These are phyloP conservation scores for Bellardia pandia DNA, from an alignment of 2,888 invertebrate genomes.

Conservation along the genomic window DNA sequence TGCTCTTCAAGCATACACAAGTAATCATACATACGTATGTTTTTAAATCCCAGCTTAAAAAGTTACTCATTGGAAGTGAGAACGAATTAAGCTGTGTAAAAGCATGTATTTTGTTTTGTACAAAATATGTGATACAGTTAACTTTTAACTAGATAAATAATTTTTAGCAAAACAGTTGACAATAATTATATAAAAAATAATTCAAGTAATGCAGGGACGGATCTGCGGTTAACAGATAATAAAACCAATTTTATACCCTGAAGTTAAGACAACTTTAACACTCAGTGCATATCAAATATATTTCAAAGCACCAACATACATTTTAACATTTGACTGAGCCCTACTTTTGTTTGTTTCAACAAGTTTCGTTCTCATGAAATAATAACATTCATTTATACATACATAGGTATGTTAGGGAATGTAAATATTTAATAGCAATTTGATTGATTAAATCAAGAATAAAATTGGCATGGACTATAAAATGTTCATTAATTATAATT, in stretches of 20 bases:
- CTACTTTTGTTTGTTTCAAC: conserved; percentile 1
- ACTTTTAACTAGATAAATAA: too few species aligned
- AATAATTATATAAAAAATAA: too few species aligned
- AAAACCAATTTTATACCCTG: neutral
- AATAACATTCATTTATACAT: neutral
- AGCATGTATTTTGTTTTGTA: too few species aligned
- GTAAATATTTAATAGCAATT: neutral
- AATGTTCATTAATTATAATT: conserved; percentile 16
- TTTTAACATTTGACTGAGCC: conserved; percentile 17
- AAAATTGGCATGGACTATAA: conserved; percentile 32
- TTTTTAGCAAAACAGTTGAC: too few species aligned
- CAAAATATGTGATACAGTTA: too few species aligned
- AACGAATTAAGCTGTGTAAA: too few species aligned
- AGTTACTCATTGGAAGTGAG: too few species aligned
- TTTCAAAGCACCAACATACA: neutral
- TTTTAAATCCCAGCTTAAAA: too few species aligned
- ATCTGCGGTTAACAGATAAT: too few species aligned
- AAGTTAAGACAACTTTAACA: neutral
- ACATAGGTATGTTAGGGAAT: neutral
- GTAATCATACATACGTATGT: too few species aligned
- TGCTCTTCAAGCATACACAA: too few species aligned
- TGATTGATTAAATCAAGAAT: conserved; percentile 51
- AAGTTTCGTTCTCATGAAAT: neutral
- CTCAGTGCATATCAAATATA: conserved; percentile 9
- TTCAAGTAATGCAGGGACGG: too few species aligned